Evolutionary conservation across 2,888 invertebrate genomes (phyloP), one percentile per base, ranked within the genome.

Genomic region (Epinotia ramella): DNA sequence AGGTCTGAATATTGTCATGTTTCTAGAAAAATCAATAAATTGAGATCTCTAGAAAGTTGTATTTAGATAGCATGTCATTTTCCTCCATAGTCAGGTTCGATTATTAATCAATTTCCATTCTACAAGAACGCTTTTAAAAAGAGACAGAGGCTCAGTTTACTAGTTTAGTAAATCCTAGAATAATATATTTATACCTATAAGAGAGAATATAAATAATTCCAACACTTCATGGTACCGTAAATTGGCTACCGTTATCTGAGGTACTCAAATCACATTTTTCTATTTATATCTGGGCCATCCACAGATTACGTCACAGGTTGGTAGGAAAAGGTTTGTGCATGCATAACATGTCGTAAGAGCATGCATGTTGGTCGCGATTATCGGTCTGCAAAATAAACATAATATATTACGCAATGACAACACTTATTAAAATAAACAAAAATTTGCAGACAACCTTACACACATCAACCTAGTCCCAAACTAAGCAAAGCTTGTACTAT

Each of bases 271-370:
- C 33, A 5, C 53, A 66, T 66, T 66, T 56, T 66, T 28, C 6
- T n/a, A 33, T 1, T 16, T n/a, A n/a, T n/a, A 28, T 44, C n/a
- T 53, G 56, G 56, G 66, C 66, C 56, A 67, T 67, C n/a, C 56
- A 67, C 33, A 33, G 33, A 67, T 67, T 67, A 67, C 66, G 66
- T 67, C 33, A 67, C 18, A 67, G 62, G 33, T 12, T 28, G 2
- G 28, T 24, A n/a, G 62, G 62, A 62, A 9, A 62, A 28, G 16
- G 33, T 13, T 53, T 1, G n/a, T n/a, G n/a, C 24, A 28, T n/a
- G 53, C 6, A 49, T 16, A 53, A 7, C 53, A 16, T 53, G 53
- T 13, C 49, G 49, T 53, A 53, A 53, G n/a, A 53, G n/a, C 53
- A 53, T n/a, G 53, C 53, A n/a, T n/a, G 53, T n/a, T 53, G n/a